phyloP scores from a whole-genome alignment of 1,140 invertebrate genomes.

The Meloidogyne chitwoodi region DNA sequence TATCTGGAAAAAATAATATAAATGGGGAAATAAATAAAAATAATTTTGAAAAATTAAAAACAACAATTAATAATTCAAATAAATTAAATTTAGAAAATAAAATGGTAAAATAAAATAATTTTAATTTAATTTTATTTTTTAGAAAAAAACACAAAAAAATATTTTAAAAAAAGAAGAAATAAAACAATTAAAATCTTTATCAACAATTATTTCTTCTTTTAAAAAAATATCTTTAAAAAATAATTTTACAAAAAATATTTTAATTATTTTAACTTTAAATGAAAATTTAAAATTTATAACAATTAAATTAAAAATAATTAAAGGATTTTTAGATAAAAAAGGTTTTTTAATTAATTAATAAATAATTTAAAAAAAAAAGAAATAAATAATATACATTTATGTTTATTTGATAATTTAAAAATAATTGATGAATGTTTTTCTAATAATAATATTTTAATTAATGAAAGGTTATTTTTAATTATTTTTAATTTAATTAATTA shows the following conservation, averaged over 20 bases:
- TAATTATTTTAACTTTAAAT: neutral
- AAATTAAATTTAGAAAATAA: no score
- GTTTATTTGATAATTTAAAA: neutral
- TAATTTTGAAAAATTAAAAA: no score
- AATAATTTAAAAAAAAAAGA: neutral
- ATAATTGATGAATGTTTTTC: constrained; percentile 5
- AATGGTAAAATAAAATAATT: no score
- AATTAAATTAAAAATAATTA: neutral
- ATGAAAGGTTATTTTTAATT: neutral
- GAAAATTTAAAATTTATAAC: neutral
- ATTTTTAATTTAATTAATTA: neutral
- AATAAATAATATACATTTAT: neutral
- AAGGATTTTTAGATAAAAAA: neutral
- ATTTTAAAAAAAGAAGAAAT: neutral
- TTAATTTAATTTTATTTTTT: neutral
- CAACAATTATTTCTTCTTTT: neutral
- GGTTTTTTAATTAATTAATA: neutral
- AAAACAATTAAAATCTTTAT: neutral
- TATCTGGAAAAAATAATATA: neutral
- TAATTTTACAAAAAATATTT: neutral
- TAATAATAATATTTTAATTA: neutral
- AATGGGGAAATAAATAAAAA: no score
- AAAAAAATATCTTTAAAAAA: neutral
- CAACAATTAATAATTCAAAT: no score
- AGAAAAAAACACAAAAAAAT: constrained; percentile 18